phyloP scores from a whole-genome alignment of 2,888 invertebrate genomes.

The Cactoblastis cactorum region DNA sequence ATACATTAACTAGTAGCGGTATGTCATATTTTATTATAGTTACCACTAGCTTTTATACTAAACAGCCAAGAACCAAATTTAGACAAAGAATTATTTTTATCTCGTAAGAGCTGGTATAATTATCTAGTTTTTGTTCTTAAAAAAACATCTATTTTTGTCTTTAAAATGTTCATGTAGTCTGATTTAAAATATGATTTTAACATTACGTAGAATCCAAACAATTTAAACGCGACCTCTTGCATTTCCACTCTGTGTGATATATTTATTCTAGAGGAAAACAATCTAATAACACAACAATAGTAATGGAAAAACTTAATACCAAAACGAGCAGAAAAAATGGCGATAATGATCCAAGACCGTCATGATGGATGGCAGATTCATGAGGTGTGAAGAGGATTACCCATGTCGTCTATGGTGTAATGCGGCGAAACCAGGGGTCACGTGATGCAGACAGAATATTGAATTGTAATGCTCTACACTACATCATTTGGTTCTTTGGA shows the following conservation, averaged over 20 bases:
- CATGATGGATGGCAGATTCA: conserved; percentile 73
- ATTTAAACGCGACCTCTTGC: no score
- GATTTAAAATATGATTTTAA: no score
- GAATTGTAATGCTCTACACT: conserved; percentile 4
- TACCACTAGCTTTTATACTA: no score
- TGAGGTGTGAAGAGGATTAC: conserved; percentile 66
- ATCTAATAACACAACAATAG: conserved; percentile 1
- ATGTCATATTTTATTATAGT: neutral
- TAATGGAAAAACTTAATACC: neutral
- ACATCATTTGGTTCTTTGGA: neutral
- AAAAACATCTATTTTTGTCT: no score
- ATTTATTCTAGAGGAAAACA: neutral
- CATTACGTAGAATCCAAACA: neutral
- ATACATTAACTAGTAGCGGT: neutral
- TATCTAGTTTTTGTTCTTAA: no score
- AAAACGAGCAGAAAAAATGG: conserved; percentile 5
- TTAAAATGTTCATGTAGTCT: no score
- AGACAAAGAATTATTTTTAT: no score
- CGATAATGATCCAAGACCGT: conserved; percentile 18
- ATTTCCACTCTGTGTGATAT: no score
- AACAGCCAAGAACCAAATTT: no score
- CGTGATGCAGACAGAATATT: conserved; percentile 19
- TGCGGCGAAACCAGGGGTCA: conserved; percentile 44
- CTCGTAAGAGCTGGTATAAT: no score
- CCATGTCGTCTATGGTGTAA: conserved; percentile 65